Base-by-base conservation (phyloP, 2,113 vertebrate genomes). In the Notechis scutatus region DNA sequence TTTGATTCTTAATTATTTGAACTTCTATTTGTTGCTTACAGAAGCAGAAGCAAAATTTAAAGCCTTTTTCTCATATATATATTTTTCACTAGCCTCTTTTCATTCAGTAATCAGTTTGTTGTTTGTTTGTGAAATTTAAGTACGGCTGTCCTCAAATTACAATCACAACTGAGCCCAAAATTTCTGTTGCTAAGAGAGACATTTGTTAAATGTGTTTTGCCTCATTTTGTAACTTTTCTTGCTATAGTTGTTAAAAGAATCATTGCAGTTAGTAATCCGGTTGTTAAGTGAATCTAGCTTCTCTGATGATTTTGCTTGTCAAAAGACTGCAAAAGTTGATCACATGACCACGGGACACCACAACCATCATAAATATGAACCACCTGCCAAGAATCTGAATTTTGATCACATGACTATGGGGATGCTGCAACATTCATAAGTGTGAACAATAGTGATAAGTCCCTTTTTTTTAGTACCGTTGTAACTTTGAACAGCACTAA, bases 1-100 rank as follows among this genome's bases (percentile, higher is more conserved):
- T 90, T 96, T 91, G 24, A 50, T 94, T 54, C 93, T 95, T 96
- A 96, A 94, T 96, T 95, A 94, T 89, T 92, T 92, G 2, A 42
- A 26, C 94, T 96, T 95, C 52, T 91, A 92, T 96, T 94, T 94
- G 34, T 89, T 91, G 86, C 89, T 92, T 5, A 5, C 61, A 42
- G 94, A 39, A 94, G 59, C 81, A 92, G 85, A 87, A 91, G 90
- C 92, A 93, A 90, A 91, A 42, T 54, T 6, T 26, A 5, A 91
- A 42, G 54, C 61, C 91, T 94, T 52, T 1, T 89, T 93, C 93
- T 91, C 10, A 0, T 93, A 85, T 93, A 57, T 42, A 24, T 91
- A 3, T 64, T 92, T 94, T 93, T 90, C 89, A 91, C 94, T 69
- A 69, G 39, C 9, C 91, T 94, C 87, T 92, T 96, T 96, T 89